A percentile compares a stretch with the other conserved stretches of the same genome.
Evolutionary conservation across 2,888 invertebrate species (phyloP).

Genomic region (Dasysyrphus tricinctus): DNA sequence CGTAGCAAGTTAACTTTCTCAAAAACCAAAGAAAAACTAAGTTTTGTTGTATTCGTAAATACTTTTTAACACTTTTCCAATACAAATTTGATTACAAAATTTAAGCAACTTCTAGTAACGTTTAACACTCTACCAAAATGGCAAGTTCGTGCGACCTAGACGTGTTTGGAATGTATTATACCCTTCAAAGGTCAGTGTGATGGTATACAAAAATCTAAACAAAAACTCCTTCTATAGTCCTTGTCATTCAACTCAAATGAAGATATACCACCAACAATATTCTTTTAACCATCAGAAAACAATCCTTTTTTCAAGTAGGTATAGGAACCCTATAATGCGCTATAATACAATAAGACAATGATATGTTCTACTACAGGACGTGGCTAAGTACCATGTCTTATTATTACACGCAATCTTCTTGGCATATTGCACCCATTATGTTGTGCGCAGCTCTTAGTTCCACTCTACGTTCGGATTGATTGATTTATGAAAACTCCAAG

Average conservation of each 20-base stretch:
- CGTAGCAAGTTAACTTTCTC: no score
- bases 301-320: background rate
- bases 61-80: no score
- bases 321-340: background rate
- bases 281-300: background rate
- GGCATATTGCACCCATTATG: slow-evolving; percentile 57
- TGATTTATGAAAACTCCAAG: slow-evolving; percentile 55
- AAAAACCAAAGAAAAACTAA: no score
- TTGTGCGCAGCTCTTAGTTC: background rate
- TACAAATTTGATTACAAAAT: no score
- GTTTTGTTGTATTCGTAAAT: no score
- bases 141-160: no score
- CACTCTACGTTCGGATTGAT: slow-evolving; percentile 42
- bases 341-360: background rate
- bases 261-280: slow-evolving; percentile 9
- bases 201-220: background rate
- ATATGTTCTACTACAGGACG: slow-evolving; percentile 41
- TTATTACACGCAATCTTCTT: slow-evolving; percentile 53
- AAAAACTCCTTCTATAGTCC: background rate
- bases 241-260: slow-evolving; percentile 28
- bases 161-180: background rate
- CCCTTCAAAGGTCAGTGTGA: background rate
- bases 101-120: no score
- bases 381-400: slow-evolving; percentile 65
- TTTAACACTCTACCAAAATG: no score